phyloP scores from a whole-genome alignment of 2,113 vertebrate genomes.

The Nerophis lumbriciformis region DNA sequence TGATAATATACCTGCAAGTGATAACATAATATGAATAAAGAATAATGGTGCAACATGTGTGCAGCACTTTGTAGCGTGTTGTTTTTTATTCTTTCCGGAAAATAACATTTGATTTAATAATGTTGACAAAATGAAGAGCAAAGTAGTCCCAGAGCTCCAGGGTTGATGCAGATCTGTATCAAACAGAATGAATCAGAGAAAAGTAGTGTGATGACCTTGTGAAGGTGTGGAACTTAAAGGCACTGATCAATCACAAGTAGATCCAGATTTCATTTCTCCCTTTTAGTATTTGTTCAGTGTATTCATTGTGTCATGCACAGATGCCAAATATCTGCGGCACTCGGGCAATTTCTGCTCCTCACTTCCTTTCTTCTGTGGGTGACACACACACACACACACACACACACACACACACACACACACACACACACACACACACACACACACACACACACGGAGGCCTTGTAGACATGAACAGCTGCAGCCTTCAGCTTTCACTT shows the following conservation, averaged over 20 bases:
- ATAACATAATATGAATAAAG: no score
- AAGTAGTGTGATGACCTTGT: neutral
- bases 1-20: no score
- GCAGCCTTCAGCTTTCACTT: constrained; percentile 61
- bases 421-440: constrained; percentile 19
- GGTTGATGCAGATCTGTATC: neutral
- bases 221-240: neutral
- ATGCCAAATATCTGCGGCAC: constrained; percentile 35
- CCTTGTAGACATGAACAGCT: constrained; percentile 66
- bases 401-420: no score
- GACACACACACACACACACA: constrained; percentile 14
- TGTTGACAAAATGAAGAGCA: no score
- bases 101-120: no score
- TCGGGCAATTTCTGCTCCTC: constrained; percentile 46
- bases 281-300: neutral
- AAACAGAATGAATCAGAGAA: neutral
- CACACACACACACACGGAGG: constrained; percentile 30
- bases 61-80: no score
- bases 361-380: constrained; percentile 55
- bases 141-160: neutral
- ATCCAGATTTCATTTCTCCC: neutral
- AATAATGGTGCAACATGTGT: no score
- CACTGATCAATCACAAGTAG: neutral
- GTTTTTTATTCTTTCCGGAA: no score
- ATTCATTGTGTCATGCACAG: constrained; percentile 10